Percentiles rank a stretch among this genome's conserved stretches.
Evolutionary conservation across 1,140 invertebrate genomes (phyloP).

Genomic region (Drosophila setifemur): DNA sequence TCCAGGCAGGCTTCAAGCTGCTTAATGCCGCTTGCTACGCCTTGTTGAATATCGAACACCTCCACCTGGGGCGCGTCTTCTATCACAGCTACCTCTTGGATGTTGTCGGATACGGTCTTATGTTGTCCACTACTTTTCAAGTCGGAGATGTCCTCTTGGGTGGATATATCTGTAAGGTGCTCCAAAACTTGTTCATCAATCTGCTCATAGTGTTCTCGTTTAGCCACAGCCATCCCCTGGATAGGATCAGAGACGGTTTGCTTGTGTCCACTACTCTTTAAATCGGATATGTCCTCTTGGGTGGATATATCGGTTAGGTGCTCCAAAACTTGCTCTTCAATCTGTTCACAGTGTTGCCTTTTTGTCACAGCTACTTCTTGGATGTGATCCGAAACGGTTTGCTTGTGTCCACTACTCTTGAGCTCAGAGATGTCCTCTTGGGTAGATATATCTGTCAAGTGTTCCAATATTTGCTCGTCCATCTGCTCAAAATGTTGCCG

Average conservation of each 20-base stretch:
- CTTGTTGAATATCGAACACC: slow-evolving; percentile 59
- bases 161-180: slow-evolving; percentile 64
- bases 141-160: slow-evolving; percentile 66
- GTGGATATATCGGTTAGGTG: slow-evolving; percentile 66
- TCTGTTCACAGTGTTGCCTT: no score
- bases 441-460: slow-evolving; percentile 63
- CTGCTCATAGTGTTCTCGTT: no score
- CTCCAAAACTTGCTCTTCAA: slow-evolving; percentile 56
- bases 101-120: slow-evolving; percentile 81
- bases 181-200: slow-evolving; percentile 58
- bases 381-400: slow-evolving; percentile 81
- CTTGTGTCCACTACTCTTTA: slow-evolving; percentile 81
- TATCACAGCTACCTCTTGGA: slow-evolving; percentile 13
- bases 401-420: slow-evolving; percentile 79
- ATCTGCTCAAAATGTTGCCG: no score
- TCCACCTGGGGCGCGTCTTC: slow-evolving; percentile 30
- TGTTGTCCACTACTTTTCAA: slow-evolving; percentile 80
- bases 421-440: slow-evolving; percentile 71
- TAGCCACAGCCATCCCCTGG: slow-evolving; percentile 16
- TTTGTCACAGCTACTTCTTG: slow-evolving; percentile 22
- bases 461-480: slow-evolving; percentile 57
- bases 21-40: slow-evolving; percentile 71
- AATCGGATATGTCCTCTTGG: slow-evolving; percentile 65
- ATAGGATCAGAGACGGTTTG: slow-evolving; percentile 81
- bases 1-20: slow-evolving; percentile 65